A percentile compares a stretch with the other conserved stretches of the same genome.
These are phyloP conservation scores for Otis tarda DNA, from an alignment of 2,113 vertebrate species.

Conservation along the genomic window DNA sequence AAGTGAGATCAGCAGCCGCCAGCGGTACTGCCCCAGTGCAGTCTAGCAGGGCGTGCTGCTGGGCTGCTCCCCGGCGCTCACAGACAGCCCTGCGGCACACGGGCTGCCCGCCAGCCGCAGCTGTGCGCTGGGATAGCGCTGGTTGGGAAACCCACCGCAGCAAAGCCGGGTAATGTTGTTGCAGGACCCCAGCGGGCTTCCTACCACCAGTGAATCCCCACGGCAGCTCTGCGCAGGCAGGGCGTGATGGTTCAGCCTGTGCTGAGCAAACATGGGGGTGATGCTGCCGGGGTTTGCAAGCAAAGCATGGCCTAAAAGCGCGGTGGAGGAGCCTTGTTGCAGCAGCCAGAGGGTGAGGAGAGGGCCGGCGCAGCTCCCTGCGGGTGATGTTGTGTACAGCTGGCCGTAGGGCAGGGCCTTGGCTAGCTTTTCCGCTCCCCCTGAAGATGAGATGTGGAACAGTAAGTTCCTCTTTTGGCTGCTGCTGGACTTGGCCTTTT, in stretches of 20 bases:
- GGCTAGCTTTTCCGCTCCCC: not conserved
- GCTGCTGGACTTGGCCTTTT: not conserved
- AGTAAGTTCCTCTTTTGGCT: not conserved
- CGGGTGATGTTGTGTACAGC: not conserved
- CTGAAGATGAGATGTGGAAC: rapidly evolving
- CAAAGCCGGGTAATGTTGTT: not conserved
- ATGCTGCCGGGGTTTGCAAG: not conserved
- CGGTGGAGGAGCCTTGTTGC: not conserved
- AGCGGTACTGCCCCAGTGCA: not conserved
- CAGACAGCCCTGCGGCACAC: no score
- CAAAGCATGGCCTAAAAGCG: not conserved
- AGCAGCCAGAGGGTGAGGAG: not conserved
- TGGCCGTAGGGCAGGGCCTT: not conserved
- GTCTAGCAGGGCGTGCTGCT: no score
- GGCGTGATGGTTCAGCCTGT: rapidly evolving
- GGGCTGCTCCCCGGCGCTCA: no score
- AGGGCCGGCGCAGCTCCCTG: rapidly evolving
- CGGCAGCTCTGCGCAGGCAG: rapidly evolving
- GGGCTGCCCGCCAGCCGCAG: not conserved
- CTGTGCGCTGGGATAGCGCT: not conserved
- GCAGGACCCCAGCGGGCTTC: not conserved
- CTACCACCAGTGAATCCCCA: not conserved
- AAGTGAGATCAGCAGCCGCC: not conserved
- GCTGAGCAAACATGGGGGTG: not conserved
- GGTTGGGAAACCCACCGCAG: not conserved